Conservation (phyloP, 2,888 invertebrate species). For the Silvanus unidentatus region DNA sequence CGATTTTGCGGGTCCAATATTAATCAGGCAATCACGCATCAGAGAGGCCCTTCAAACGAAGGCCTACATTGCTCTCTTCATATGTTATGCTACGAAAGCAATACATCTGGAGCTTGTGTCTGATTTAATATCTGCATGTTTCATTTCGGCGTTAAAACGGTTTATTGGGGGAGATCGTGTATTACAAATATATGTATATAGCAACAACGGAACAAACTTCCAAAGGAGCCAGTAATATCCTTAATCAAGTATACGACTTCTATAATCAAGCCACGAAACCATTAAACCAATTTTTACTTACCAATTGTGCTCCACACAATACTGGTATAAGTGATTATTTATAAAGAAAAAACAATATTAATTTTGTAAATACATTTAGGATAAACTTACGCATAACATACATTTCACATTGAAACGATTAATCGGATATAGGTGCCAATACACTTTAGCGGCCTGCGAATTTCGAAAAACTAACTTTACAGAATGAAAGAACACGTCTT, state of each 20-base stretch:
- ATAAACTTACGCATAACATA: too few relatives aligned
- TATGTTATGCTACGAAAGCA: slow-evolving; percentile 10
- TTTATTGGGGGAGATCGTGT: slow-evolving; percentile 8
- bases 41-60: slow-evolving; percentile 3
- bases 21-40: slow-evolving; percentile 3
- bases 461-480: too few relatives aligned
- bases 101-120: slow-evolving; percentile 11
- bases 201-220: slow-evolving; percentile 11
- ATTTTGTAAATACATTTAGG: too few relatives aligned
- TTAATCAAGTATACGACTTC: background rate
- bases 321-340: too few relatives aligned
- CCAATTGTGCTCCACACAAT: too few relatives aligned
- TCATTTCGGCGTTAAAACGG: slow-evolving; percentile 10
- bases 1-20: slow-evolving; percentile 11
- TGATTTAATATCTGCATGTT: slow-evolving; percentile 6
- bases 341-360: too few relatives aligned
- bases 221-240: slow-evolving; percentile 7
- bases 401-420: too few relatives aligned
- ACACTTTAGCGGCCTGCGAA: too few relatives aligned
- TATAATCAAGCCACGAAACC: too few relatives aligned
- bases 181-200: background rate
- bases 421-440: too few relatives aligned
- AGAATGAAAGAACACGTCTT: too few relatives aligned
- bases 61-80: slow-evolving; percentile 9
- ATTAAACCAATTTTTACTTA: too few relatives aligned